Base-by-base conservation (phyloP, 2,113 vertebrate genomes). In the Strix aluco region DNA sequence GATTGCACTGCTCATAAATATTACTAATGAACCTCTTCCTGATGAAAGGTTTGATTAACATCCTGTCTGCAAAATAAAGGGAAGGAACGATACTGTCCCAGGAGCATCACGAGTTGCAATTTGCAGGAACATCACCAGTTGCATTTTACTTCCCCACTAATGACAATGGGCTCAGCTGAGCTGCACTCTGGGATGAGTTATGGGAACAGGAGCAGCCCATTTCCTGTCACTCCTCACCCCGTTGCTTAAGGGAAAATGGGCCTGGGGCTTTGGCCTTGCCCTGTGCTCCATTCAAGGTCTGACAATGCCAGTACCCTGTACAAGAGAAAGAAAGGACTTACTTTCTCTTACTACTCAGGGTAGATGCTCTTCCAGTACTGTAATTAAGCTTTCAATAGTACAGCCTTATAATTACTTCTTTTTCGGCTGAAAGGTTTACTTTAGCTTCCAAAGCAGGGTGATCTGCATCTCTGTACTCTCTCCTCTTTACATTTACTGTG, bases 1-100 rank as follows among this genome's bases (percentile, higher is more conserved):
- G n/a, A 86, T 25, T 90, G 42, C 57, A 57, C 42, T 49, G 40
- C 52, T 92, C 18, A 63, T 52, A 88, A 86, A 83, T 78, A 74
- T 59, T 94, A 55, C 51, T 71, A 86, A 88, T 67, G 7, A 93
- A n/a, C 22, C 11, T 55, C 67, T 88, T 93, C 82, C 70, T 93
- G 59, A 77, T 81, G 62, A 88, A 81, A 42, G n/a, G 22, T 38
- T 88, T 94, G 71, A 90, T 90, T 88, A 93, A 94, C 47, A 86
- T 92, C 79, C 85, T 83, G 85, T 42, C 67, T 88, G 58, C 88
- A 80, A 93, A 90, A 94, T 77, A 93, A 95, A 93, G 82, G 58
- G 78, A 93, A 94, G 51, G 58, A 75, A 66, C 12, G 29, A 66
- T 77, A 84, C 17, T 81, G 63, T 62, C 58, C 32, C 32, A 66